Conservation (phyloP, 2,888 invertebrate genomes). For the Drosophila rellima region DNA sequence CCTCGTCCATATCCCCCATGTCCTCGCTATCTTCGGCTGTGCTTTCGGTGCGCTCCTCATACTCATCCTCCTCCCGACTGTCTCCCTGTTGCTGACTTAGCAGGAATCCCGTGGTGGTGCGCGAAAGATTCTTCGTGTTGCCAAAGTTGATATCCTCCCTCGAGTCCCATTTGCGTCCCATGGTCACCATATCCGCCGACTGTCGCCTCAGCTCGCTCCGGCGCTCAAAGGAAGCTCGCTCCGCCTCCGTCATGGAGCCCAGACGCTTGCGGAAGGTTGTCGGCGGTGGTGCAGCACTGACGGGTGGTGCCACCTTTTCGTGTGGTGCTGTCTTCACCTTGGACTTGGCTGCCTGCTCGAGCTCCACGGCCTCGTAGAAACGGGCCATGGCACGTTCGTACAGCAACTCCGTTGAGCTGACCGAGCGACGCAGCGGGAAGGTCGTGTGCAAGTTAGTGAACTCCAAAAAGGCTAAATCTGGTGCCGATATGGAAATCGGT, state of each 20-base stretch:
- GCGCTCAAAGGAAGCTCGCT: slow-evolving; percentile 86
- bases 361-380: slow-evolving; percentile 91
- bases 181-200: slow-evolving; percentile 86
- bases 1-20: slow-evolving; percentile 72
- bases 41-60: slow-evolving; percentile 75
- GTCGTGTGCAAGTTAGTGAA: slow-evolving; percentile 86
- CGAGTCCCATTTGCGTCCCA: slow-evolving; percentile 82
- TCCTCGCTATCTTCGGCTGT: slow-evolving; percentile 79
- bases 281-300: slow-evolving; percentile 22
- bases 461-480: slow-evolving; percentile 90
- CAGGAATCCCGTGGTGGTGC: slow-evolving; percentile 51
- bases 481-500: slow-evolving; percentile 93
- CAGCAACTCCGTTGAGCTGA: slow-evolving; percentile 93
- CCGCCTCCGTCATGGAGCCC: slow-evolving; percentile 87
- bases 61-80: slow-evolving; percentile 63
- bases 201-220: slow-evolving; percentile 86
- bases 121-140: slow-evolving; percentile 55
- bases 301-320: slow-evolving; percentile 36
- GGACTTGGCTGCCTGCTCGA: slow-evolving; percentile 88
- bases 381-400: slow-evolving; percentile 94
- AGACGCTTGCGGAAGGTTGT: slow-evolving; percentile 85
- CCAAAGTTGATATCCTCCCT: slow-evolving; percentile 75
- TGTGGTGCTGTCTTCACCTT: slow-evolving; percentile 68
- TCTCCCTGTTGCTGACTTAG: slow-evolving; percentile 47
- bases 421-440: slow-evolving; percentile 89